phyloP scores from a whole-genome alignment of 2,888 invertebrate species.

The Ophion ventricosus region DNA sequence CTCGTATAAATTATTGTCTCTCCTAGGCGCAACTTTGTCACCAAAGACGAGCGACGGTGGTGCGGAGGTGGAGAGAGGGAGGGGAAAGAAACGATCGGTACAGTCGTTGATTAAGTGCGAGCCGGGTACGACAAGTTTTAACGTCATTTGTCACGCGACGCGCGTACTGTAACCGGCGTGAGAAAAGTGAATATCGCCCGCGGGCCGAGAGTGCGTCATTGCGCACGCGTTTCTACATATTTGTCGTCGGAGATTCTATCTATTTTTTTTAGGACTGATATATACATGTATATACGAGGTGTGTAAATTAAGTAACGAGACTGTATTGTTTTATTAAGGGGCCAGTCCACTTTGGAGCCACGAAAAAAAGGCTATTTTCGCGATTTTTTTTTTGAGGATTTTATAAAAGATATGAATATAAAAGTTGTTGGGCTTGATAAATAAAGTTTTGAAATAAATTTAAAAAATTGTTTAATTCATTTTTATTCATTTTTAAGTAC shows the following conservation, averaged over 20 bases:
- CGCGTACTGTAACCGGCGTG: conserved; percentile 27
- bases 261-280: background rate
- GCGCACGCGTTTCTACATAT: background rate
- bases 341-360: no score
- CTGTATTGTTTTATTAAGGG: no score
- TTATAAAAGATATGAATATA: no score
- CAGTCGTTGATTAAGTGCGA: conserved; percentile 61
- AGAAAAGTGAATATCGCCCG: conserved; percentile 49
- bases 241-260: background rate
- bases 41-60: conserved; percentile 4
- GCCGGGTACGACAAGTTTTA: conserved; percentile 56
- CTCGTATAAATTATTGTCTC: conserved; percentile 59
- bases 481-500: no score
- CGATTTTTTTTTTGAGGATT: no score
- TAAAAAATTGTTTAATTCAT: no score
- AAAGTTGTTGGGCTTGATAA: no score
- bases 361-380: no score
- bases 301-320: no score
- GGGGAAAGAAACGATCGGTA: conserved; percentile 50
- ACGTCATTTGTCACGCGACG: conserved; percentile 58
- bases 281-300: background rate
- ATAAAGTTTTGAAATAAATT: no score
- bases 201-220: background rate
- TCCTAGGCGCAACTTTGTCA: conserved; percentile 22
- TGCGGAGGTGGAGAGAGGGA: conserved; percentile 22